phyloP scores from a whole-genome alignment of 2,113 vertebrate species.

The Hydrochoerus hydrochaeris region DNA sequence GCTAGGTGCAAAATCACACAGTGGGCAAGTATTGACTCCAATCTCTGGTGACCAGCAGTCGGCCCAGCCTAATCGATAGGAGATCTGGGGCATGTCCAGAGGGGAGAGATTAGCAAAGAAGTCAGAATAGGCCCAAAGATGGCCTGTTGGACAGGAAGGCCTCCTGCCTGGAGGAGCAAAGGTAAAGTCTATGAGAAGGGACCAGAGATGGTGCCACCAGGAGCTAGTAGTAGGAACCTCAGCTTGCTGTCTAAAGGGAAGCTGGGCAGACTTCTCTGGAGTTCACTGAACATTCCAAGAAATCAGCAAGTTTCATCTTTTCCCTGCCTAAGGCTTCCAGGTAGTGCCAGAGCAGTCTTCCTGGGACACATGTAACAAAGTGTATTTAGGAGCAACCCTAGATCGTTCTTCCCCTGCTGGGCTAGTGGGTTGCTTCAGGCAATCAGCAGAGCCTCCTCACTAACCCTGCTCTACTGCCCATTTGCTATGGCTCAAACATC shows the following conservation, averaged over 20 bases:
- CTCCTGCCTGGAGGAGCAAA: neutral
- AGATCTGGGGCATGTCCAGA: neutral
- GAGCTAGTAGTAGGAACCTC: neutral
- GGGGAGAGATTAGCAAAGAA: constrained; percentile 40
- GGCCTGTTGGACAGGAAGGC: neutral
- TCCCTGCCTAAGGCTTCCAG: neutral
- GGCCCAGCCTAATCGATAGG: neutral
- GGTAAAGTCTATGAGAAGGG: neutral
- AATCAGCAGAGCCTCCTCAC: neutral
- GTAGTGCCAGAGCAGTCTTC: neutral
- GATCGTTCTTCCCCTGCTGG: neutral
- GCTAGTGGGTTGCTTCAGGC: neutral
- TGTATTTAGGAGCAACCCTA: neutral
- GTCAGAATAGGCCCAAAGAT: neutral
- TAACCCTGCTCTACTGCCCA: neutral
- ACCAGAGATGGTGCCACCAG: neutral
- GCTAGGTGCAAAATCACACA: neutral
- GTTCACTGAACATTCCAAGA: neutral
- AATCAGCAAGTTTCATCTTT: neutral
- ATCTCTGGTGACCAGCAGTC: neutral
- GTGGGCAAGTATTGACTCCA: neutral
- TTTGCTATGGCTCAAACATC: neutral
- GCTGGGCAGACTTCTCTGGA: neutral
- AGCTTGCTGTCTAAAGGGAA: neutral
- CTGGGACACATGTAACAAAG: neutral